phyloP scores from a whole-genome alignment of 1,140 invertebrate genomes.

The Sinella curviseta region DNA sequence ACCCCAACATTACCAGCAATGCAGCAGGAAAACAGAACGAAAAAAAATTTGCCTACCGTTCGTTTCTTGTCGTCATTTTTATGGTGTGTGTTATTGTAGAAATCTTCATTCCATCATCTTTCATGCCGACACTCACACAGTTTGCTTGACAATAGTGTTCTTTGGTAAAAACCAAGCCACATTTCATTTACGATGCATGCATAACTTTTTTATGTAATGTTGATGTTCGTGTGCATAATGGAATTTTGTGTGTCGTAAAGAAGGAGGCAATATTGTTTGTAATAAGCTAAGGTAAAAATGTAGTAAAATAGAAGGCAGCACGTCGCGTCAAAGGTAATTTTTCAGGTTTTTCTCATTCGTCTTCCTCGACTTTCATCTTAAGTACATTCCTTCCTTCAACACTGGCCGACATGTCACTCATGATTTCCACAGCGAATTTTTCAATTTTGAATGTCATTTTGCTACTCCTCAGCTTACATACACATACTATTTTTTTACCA shows the following conservation, averaged over 20 bases:
- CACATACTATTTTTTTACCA: too few relatives aligned
- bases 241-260: not conserved
- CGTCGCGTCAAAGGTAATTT: not conserved
- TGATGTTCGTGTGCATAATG: not conserved
- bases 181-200: too few relatives aligned
- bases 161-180: too few relatives aligned
- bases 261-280: not conserved
- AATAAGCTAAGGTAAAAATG: not conserved
- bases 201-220: not conserved
- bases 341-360: not conserved
- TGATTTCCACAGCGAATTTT: slow-evolving; percentile 15
- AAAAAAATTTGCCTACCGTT: too few relatives aligned
- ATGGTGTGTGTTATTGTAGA: too few relatives aligned
- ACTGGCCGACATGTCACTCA: slow-evolving; percentile 5
- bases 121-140: too few relatives aligned
- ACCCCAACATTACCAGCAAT: too few relatives aligned
- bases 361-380: slow-evolving; percentile 9
- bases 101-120: too few relatives aligned
- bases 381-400: not conserved
- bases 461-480: too few relatives aligned
- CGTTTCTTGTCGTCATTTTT: too few relatives aligned
- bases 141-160: too few relatives aligned
- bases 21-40: too few relatives aligned
- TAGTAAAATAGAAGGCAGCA: not conserved
- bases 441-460: not conserved